These are phyloP conservation scores for Tipula helvola DNA, from an alignment of 2,888 invertebrate species.

Conservation along the genomic window DNA sequence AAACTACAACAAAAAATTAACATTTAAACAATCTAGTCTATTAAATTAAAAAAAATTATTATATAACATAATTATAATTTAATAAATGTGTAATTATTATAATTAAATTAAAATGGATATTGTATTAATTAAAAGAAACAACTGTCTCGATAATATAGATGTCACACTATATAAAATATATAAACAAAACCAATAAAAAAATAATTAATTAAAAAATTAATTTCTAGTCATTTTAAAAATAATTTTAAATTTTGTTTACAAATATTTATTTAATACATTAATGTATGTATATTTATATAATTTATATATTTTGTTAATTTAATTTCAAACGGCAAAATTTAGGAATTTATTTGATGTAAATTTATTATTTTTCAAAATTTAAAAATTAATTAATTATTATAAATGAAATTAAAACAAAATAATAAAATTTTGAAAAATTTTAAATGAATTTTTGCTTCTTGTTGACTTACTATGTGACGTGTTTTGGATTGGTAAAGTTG, in stretches of 20 bases:
- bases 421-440: background rate
- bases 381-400: background rate
- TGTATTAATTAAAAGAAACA: background rate
- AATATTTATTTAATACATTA: background rate
- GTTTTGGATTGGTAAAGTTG: no score
- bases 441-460: background rate
- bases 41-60: background rate
- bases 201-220: background rate
- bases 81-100: background rate
- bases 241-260: background rate
- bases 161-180: background rate
- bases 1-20: background rate
- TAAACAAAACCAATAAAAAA: background rate
- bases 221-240: background rate
- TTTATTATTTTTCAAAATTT: background rate
- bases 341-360: background rate
- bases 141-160: background rate
- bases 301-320: background rate
- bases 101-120: background rate
- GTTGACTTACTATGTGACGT: no score
- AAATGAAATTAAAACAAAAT: background rate
- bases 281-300: background rate
- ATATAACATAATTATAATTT: background rate
- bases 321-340: background rate
- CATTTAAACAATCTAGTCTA: background rate